A percentile compares a stretch with the other conserved stretches of the same genome.
Conservation (phyloP, 2,113 vertebrate species). For the Macroglossus sobrinus region DNA sequence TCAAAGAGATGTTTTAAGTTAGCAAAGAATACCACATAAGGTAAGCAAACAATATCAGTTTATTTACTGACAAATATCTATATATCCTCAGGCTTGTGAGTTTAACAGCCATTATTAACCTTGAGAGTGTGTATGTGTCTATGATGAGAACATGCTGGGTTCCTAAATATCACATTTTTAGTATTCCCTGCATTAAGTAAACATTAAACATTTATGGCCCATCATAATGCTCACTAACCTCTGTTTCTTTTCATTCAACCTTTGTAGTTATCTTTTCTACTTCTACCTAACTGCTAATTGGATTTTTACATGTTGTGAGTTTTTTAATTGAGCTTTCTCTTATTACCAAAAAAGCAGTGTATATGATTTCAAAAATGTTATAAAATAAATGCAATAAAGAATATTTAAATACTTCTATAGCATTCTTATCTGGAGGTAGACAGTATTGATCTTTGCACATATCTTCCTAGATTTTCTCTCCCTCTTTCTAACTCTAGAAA, state of each 20-base stretch:
- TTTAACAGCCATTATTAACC: not conserved
- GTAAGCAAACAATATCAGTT: not conserved
- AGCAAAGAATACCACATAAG: not conserved
- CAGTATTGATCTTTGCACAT: not conserved
- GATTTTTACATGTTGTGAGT: conserved; percentile 23
- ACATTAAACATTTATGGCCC: conserved; percentile 18
- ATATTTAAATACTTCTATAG: not conserved
- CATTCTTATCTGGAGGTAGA: not conserved
- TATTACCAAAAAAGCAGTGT: not conserved
- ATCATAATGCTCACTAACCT: conserved; percentile 22
- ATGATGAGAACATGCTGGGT: not conserved
- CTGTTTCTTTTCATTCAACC: not conserved
- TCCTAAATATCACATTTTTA: not conserved
- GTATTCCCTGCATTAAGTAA: not conserved
- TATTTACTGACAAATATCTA: not conserved
- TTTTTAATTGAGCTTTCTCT: conserved; percentile 32
- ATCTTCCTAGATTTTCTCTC: not conserved
- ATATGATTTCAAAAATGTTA: not conserved
- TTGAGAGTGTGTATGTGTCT: not conserved
- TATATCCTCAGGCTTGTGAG: not conserved
- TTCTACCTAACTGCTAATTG: conserved; percentile 49
- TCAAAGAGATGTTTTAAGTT: not conserved
- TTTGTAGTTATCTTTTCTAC: not conserved
- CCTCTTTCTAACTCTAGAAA: not conserved
- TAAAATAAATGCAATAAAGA: not conserved